Evolutionary conservation across 1,140 invertebrate genomes (phyloP).

Genomic region (Drosophila obscura): DNA sequence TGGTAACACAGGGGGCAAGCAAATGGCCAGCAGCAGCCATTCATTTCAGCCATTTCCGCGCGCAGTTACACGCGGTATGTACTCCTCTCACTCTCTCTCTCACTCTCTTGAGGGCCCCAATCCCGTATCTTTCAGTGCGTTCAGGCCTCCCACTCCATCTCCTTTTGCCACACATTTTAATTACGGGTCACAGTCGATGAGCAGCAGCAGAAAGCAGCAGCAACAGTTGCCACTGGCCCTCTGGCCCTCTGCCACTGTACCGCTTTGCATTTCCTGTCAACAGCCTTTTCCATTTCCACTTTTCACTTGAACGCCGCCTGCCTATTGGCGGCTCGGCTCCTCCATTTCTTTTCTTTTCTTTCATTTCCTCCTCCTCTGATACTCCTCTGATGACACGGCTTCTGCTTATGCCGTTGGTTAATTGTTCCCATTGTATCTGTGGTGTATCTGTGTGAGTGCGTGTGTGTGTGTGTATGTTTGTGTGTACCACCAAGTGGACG

Average conservation of each 20-base stretch:
- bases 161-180: conserved; percentile 51
- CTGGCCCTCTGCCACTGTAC: conserved; percentile 30
- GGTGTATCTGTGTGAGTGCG: neutral
- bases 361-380: too few relatives aligned
- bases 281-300: conserved; percentile 68
- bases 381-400: too few relatives aligned
- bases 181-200: conserved; percentile 76
- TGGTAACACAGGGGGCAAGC: conserved; percentile 5
- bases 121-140: conserved; percentile 60
- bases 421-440: conserved; percentile 44
- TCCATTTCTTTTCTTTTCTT: conserved; percentile 45
- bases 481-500: conserved; percentile 65
- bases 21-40: conserved; percentile 42
- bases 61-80: conserved; percentile 49
- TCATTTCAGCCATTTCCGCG: conserved; percentile 33
- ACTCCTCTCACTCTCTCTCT: neutral
- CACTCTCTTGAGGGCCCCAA: conserved; percentile 52
- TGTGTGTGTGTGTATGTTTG: conserved; percentile 4
- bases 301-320: conserved; percentile 65
- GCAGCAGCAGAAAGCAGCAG: conserved; percentile 24
- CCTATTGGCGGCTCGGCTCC: conserved; percentile 53
- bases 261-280: conserved; percentile 74
- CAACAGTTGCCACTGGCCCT: conserved; percentile 37
- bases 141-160: conserved; percentile 3
- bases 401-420: conserved; percentile 45